These are phyloP conservation scores for Mesoclemmys tuberculata DNA, from an alignment of 2,113 vertebrate species.

Conservation along the genomic window DNA sequence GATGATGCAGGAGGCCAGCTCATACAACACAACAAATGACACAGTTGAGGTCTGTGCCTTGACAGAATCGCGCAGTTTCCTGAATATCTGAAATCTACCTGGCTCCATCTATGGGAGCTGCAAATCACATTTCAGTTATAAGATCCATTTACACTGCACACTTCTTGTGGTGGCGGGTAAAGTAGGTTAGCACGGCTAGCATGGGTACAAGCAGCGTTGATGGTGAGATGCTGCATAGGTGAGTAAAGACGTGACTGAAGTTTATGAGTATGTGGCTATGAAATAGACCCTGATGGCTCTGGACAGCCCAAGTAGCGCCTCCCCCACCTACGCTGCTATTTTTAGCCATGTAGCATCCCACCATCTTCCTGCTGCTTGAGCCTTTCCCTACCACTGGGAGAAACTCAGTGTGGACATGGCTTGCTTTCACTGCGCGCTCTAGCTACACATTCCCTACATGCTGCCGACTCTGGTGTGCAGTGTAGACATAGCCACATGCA, in stretches of 20 bases:
- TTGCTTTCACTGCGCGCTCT: not conserved
- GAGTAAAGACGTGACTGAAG: not conserved
- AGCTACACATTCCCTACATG: not conserved
- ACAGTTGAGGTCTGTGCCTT: not conserved
- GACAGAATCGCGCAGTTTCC: not conserved
- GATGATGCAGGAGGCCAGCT: not conserved
- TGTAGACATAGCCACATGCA: not conserved
- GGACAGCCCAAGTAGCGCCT: not conserved
- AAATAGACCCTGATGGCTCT: not conserved
- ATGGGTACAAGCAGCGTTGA: not conserved
- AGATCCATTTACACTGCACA: not conserved
- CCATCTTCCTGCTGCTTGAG: not conserved
- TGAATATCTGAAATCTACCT: constrained; percentile 15
- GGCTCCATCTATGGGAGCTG: fast-evolving
- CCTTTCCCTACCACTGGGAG: not conserved
- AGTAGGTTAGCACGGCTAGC: not conserved
- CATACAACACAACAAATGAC: not conserved
- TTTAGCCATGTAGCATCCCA: not conserved
- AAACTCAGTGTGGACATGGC: not conserved
- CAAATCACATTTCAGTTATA: not conserved
- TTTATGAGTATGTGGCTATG: not conserved
- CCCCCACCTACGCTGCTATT: not conserved
- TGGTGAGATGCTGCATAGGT: not conserved
- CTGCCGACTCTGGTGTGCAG: not conserved
- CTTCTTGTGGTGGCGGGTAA: not conserved